These are phyloP conservation scores for Pygoscelis adeliae DNA, from an alignment of 2,113 vertebrate species.

Conservation along the genomic window DNA sequence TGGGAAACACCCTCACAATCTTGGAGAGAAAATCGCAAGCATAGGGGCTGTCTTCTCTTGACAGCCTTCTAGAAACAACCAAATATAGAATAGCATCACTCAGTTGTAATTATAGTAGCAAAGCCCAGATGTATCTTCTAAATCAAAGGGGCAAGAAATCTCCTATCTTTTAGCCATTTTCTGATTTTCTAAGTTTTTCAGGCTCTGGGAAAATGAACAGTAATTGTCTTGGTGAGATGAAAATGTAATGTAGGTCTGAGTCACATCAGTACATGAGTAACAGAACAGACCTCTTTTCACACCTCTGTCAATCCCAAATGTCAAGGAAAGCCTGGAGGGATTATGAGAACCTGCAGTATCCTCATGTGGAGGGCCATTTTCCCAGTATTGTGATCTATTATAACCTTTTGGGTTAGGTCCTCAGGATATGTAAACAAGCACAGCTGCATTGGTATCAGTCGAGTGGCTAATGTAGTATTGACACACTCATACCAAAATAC, in stretches of 20 bases:
- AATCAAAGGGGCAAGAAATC: background rate
- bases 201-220: background rate
- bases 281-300: background rate
- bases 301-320: background rate
- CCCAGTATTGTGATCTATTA: background rate
- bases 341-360: background rate
- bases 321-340: background rate
- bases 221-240: background rate
- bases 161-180: background rate
- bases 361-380: background rate
- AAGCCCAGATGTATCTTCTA: background rate
- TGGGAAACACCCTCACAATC: background rate
- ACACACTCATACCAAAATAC: background rate
- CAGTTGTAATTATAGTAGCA: background rate
- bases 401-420: background rate
- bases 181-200: background rate
- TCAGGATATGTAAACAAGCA: background rate
- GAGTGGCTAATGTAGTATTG: background rate
- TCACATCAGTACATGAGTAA: background rate
- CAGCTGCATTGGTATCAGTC: background rate
- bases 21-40: background rate
- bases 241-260: background rate
- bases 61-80: background rate
- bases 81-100: background rate
- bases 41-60: background rate